Conservation (phyloP, 2,888 invertebrate genomes). For the Metalampra italica region DNA sequence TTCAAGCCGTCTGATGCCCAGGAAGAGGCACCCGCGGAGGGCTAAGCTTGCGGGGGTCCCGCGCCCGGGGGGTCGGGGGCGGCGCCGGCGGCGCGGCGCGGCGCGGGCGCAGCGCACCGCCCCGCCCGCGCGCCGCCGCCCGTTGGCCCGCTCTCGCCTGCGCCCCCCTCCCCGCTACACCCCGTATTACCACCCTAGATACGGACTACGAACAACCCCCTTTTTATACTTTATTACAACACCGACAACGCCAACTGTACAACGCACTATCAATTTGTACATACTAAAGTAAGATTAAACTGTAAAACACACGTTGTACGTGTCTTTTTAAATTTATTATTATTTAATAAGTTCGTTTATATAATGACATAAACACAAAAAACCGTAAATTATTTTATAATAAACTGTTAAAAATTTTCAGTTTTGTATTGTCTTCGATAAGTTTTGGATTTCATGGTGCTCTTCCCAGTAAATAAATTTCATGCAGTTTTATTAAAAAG, state of each 20-base stretch:
- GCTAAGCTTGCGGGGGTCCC: conserved; percentile 29
- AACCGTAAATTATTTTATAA: conserved; percentile 73
- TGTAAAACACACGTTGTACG: conserved; percentile 76
- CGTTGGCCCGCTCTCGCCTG: conserved; percentile 10
- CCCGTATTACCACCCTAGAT: conserved; percentile 62
- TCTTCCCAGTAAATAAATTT: conserved; percentile 8
- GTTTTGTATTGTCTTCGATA: conserved; percentile 10
- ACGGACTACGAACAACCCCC: conserved; percentile 55
- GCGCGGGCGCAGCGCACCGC: conserved; percentile 8
- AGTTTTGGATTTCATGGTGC: conserved; percentile 1
- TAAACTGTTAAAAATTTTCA: conserved; percentile 59
- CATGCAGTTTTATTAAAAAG: conserved; percentile 10
- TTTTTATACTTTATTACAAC: conserved; percentile 67
- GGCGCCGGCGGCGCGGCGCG: conserved; percentile 22
- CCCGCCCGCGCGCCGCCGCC: conserved; percentile 23
- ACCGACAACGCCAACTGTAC: conserved; percentile 59
- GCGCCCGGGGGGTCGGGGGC: conserved; percentile 19
- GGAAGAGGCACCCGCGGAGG: conserved; percentile 56
- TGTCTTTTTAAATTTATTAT: conserved; percentile 71
- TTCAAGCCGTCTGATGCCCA: conserved; percentile 33
- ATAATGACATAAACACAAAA: conserved; percentile 70
- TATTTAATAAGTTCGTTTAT: conserved; percentile 74
- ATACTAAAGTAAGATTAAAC: conserved; percentile 76
- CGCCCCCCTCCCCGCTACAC: conserved; percentile 22
- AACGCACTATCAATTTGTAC: conserved; percentile 68